phyloP scores from a whole-genome alignment of 2,888 invertebrate genomes.

The Xestobium rufovillosum region DNA sequence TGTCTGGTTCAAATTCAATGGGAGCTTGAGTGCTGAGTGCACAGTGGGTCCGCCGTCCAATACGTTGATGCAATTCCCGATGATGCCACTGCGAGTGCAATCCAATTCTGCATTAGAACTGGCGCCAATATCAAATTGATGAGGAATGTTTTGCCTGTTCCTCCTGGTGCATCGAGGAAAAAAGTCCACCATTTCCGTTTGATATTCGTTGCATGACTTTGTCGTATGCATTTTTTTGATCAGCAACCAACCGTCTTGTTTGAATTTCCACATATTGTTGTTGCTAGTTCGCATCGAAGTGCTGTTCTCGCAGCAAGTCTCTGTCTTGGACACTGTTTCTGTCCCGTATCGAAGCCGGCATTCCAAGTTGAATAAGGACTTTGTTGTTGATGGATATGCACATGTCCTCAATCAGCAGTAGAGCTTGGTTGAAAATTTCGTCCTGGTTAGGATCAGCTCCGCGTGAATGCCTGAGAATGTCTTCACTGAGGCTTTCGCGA shows the following conservation, averaged over 20 bases:
- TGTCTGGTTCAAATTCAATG: slow-evolving; percentile 24
- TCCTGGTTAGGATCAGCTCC: no score
- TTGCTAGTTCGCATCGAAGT: slow-evolving; percentile 9
- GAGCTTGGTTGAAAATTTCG: slow-evolving; percentile 19
- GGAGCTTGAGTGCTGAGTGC: slow-evolving; percentile 34
- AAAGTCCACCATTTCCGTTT: no score
- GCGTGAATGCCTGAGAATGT: no score
- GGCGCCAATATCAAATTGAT: slow-evolving; percentile 31
- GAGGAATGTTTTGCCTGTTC: slow-evolving; percentile 41
- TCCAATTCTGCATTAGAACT: slow-evolving; percentile 27
- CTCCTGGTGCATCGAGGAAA: no score
- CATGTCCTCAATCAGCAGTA: slow-evolving; percentile 18
- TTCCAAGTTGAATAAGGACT: slow-evolving; percentile 26
- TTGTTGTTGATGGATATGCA: slow-evolving; percentile 20
- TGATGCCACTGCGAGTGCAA: slow-evolving; percentile 37
- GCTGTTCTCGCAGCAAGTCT: slow-evolving; percentile 14
- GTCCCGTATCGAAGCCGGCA: slow-evolving; percentile 31
- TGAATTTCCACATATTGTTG: slow-evolving; percentile 20
- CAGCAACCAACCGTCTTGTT: slow-evolving; percentile 23
- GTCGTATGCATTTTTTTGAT: slow-evolving; percentile 27
- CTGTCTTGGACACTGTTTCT: no score
- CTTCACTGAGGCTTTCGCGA: no score
- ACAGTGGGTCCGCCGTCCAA: slow-evolving; percentile 29
- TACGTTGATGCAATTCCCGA: slow-evolving; percentile 39
- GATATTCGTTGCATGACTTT: no score